A percentile compares a stretch with the other conserved stretches of the same genome.
Conservation (phyloP, 2,888 invertebrate species). For the Leptura quadrifasciata region DNA sequence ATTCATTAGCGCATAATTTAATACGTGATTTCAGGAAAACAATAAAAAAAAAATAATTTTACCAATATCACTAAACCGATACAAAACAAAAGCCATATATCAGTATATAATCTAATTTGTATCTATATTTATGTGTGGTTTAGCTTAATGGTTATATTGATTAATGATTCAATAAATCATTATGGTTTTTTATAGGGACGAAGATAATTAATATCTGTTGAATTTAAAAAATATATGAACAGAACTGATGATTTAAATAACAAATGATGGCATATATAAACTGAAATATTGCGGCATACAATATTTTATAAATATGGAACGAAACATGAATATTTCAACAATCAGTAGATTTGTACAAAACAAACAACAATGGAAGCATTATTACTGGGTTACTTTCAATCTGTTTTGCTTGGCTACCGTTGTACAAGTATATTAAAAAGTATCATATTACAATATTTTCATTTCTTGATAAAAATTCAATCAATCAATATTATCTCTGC, state of each 20-base stretch:
- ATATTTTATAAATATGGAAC: conserved; percentile 3
- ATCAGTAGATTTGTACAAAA: neutral
- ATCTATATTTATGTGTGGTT: conserved; percentile 32
- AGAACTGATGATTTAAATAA: conserved; percentile 17
- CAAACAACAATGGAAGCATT: neutral
- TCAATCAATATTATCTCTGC: neutral
- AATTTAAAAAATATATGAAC: conserved; percentile 31
- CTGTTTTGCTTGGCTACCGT: neutral
- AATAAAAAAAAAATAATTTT: conserved; percentile 16
- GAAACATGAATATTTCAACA: conserved; percentile 13
- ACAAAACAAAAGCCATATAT: conserved; percentile 21
- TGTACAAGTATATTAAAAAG: neutral
- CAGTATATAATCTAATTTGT: conserved; percentile 31
- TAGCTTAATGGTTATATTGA: conserved; percentile 31
- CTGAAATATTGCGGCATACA: conserved; percentile 16
- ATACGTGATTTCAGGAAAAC: neutral
- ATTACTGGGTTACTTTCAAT: neutral
- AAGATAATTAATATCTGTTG: conserved; percentile 33
- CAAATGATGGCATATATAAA: conserved; percentile 17
- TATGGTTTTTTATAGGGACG: conserved; percentile 17
- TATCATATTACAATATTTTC: neutral
- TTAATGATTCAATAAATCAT: conserved; percentile 39
- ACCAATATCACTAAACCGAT: neutral
- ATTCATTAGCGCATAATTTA: conserved; percentile 2
- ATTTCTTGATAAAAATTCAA: neutral